Base-by-base conservation (phyloP, 1,140 invertebrate species). In the Drosophila ambigua region DNA sequence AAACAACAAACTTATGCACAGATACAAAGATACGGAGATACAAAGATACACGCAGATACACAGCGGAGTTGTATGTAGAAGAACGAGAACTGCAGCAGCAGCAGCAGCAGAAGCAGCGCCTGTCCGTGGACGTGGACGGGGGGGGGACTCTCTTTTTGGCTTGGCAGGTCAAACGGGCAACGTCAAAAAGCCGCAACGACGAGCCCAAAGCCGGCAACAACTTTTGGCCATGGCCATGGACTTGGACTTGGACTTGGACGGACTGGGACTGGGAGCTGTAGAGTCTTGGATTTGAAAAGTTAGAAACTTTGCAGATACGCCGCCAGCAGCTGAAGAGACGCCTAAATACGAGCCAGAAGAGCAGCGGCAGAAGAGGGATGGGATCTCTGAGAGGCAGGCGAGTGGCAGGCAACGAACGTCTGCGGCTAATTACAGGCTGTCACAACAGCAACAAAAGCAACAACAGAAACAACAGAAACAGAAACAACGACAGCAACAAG, bases 381-480 rank as follows among this genome's bases (percentile, higher is more conserved):
- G 61, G 51, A 52, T 52, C 45, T 46, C 71, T 53, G 59, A 74
- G 49, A 76, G 61, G 65, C 52, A 68, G 48, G 63, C 73, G 61
- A 77, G 72, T 78, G 73, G 77, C 85, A 75, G 60, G 72, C 77
- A 84, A 71, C 31, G 67, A 75, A 46, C 77, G 82, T 84, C 82
- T 84, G 81, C 74, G 65, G 82, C 81, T 84, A 84, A 84, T 84
- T 84, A 84, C 81, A 84, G 81, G 63, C 82, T 87, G 81, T 81
- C 82, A 87, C 41, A 44, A 35, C 35, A 39, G 11, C 35, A 39
- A 13, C 9, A 39, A 4, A 11, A 74, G 24, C 15, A 55, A 52
- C 46, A 58, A 53, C 60, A 58, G 54, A 39, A 15, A 44, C 15
- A 55, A 52, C 46, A 61, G 31, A 44, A 58, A 53, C 60, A 58